Base-by-base conservation (phyloP, 2,797 vertebrate species). In the Sebastes itinus region DNA sequence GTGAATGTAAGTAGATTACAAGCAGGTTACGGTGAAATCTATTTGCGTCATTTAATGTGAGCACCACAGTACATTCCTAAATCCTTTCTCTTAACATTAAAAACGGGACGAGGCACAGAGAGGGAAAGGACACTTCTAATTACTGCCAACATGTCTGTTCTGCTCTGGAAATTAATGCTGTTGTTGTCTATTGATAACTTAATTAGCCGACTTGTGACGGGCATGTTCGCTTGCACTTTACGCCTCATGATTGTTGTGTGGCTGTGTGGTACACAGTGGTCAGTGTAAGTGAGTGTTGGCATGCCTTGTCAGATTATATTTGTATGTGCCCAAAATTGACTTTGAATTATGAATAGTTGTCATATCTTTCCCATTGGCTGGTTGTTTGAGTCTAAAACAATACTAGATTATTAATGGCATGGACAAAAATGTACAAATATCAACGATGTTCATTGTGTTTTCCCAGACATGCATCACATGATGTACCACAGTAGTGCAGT, bases 111-210 rank as follows among this genome's bases (percentile, higher is more conserved):
- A 85, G 89, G 87, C 77, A 86, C 83, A 87, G 84, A 80, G 75
- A 80, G 75, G 77, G 78, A 85, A 90, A 87, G 80, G 81, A 92
- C 79, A 84, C 79, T 85, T 88, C 82, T 85, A 82, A 92, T 93
- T 92, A 94, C 90, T 92, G 88, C 91, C 92, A 92, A 85, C 82
- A 61, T 87, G 81, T 94, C 82, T 92, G 86, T 84, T 89, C 72
- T 82, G 79, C 85, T 90, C 84, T 83, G 75, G 78, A 77, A 77
- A 78, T 90, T 55, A 85, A 72, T 87, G 75, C 78, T 83, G 82
- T 90, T 92, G 87, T 89, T 81, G 88, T 91, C 85, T 84, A 68
- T 84, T 83, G 75, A 90, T 80, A 86, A 90, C 78, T 58, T 87
- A 88, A 92, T 92, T 88, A 94, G 83, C 81, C 65, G 81, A 84